A percentile compares a stretch with the other conserved stretches of the same genome.
These are phyloP conservation scores for Pseudobourletiella spinata DNA, from an alignment of 1,140 invertebrate species.

Conservation along the genomic window DNA sequence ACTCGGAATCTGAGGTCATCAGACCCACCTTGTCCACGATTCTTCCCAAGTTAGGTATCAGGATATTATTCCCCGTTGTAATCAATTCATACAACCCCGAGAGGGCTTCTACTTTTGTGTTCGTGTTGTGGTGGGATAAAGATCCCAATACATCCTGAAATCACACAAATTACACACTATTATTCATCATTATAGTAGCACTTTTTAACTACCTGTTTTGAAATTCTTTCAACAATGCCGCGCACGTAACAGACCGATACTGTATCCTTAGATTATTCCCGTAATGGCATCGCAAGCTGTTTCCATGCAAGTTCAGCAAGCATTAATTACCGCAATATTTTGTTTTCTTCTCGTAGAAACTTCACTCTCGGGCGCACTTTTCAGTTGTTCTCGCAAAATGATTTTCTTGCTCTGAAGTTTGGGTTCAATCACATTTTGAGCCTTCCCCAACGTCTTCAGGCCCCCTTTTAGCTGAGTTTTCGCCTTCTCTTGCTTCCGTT, in stretches of 20 bases:
- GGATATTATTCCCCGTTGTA: not conserved
- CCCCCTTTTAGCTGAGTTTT: constrained; percentile 31
- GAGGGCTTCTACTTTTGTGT: constrained; percentile 28
- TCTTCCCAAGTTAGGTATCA: constrained; percentile 22
- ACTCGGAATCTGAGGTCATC: constrained; percentile 26
- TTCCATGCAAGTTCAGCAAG: too few relatives aligned
- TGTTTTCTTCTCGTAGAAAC: constrained; percentile 15
- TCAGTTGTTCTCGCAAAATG: constrained; percentile 31
- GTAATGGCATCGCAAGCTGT: too few relatives aligned
- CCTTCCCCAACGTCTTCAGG: constrained; percentile 16
- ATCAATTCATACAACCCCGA: constrained; percentile 25
- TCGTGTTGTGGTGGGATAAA: constrained; percentile 31
- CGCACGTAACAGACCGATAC: too few relatives aligned
- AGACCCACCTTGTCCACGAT: constrained; percentile 22
- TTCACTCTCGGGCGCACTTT: constrained; percentile 4
- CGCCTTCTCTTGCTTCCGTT: constrained; percentile 29
- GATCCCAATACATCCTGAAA: constrained; percentile 26
- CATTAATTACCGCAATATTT: constrained; percentile 17
- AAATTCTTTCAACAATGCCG: too few relatives aligned
- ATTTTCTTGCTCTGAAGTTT: constrained; percentile 32
- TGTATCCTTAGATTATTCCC: too few relatives aligned
- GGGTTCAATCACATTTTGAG: constrained; percentile 31
- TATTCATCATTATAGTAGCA: too few relatives aligned
- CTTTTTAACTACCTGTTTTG: too few relatives aligned
- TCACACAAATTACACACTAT: not conserved